A percentile compares a stretch with the other conserved stretches of the same genome.
phyloP scores from a whole-genome alignment of 2,888 invertebrate genomes.

The Alcis repandata region DNA sequence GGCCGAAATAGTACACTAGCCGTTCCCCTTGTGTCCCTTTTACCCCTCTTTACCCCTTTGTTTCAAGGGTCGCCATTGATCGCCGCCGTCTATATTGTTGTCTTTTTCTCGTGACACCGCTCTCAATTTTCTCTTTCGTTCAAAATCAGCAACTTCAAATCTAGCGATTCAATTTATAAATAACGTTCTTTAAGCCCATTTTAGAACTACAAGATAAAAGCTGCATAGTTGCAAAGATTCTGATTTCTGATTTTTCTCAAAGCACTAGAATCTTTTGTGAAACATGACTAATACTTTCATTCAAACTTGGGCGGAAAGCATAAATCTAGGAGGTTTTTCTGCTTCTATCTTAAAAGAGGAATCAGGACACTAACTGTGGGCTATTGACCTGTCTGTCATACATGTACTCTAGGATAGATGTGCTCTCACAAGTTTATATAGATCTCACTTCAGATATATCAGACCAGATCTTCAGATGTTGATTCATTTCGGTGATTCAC shows the following conservation, averaged over 20 bases:
- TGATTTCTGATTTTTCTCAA: background rate
- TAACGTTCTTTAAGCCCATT: background rate
- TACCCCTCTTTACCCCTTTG: constrained; percentile 25
- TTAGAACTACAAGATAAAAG: background rate
- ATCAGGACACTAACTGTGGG: constrained; percentile 12
- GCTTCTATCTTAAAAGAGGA: constrained; percentile 1
- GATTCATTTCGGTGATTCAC: background rate
- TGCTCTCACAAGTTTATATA: background rate
- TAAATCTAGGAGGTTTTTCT: constrained; percentile 7
- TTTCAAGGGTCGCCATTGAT: constrained; percentile 35
- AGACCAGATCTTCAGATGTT: too few species aligned
- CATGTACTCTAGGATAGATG: background rate
- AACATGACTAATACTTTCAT: background rate
- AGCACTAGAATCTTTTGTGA: background rate
- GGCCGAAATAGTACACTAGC: constrained; percentile 12
- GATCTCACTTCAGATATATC: too few species aligned
- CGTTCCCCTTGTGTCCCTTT: background rate
- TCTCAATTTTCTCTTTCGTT: constrained; percentile 12
- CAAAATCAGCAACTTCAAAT: background rate
- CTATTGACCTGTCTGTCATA: constrained; percentile 7
- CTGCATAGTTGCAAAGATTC: background rate
- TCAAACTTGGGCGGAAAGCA: background rate
- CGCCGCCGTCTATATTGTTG: constrained; percentile 13
- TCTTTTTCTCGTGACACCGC: constrained; percentile 9
- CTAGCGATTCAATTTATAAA: background rate